Evolutionary conservation across 2,888 invertebrate genomes (phyloP).

Genomic region (Meliscaeva auricollis): DNA sequence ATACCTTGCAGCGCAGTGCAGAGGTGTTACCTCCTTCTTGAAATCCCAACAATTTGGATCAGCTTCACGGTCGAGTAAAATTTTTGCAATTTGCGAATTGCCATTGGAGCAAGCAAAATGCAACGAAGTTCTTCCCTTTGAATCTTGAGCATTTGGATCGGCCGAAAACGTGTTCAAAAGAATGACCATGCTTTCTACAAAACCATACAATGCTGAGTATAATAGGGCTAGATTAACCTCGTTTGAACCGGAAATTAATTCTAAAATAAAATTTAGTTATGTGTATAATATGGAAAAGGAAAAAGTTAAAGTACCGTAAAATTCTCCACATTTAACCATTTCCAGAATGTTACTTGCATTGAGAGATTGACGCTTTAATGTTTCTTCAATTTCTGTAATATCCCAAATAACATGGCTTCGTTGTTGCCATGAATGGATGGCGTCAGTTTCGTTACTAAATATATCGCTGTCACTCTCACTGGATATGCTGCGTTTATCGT

Average conservation of each 20-base stretch:
- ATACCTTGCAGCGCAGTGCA: slow-evolving; percentile 91
- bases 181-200: slow-evolving; percentile 79
- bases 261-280: slow-evolving; percentile 59
- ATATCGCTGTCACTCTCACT: slow-evolving; percentile 83
- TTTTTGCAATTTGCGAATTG: slow-evolving; percentile 88
- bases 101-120: slow-evolving; percentile 93
- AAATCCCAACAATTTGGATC: slow-evolving; percentile 90
- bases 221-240: slow-evolving; percentile 82
- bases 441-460: slow-evolving; percentile 81
- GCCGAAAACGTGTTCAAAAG: slow-evolving; percentile 83
- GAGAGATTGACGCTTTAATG: slow-evolving; percentile 78
- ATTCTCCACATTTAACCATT: slow-evolving; percentile 80
- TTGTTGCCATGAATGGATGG: slow-evolving; percentile 81
- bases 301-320: slow-evolving; percentile 78
- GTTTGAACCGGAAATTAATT: slow-evolving; percentile 80
- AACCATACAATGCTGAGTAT: slow-evolving; percentile 81
- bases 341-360: slow-evolving; percentile 79
- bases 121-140: slow-evolving; percentile 88
- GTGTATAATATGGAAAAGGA: not conserved
- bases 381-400: slow-evolving; percentile 81
- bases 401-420: slow-evolving; percentile 82
- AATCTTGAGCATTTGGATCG: slow-evolving; percentile 88
- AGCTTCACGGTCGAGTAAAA: slow-evolving; percentile 89
- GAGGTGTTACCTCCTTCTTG: slow-evolving; percentile 88
- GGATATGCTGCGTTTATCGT: slow-evolving; percentile 83